Conservation (phyloP, 2,888 invertebrate species). For the Drosophila basisetae region DNA sequence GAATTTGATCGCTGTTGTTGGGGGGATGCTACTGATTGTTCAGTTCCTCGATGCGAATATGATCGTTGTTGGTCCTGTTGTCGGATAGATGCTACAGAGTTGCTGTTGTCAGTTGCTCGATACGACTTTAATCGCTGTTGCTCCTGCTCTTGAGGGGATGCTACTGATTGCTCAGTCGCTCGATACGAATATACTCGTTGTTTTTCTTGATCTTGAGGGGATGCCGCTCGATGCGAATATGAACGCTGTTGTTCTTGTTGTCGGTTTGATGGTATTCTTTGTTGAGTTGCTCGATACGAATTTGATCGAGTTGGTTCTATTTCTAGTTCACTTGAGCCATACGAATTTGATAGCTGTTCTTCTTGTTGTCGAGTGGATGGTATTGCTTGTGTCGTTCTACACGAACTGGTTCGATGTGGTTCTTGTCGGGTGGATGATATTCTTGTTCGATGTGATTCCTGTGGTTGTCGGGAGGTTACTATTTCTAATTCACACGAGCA, state of each 20-base stretch:
- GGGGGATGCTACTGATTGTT: background rate
- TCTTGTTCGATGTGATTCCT: background rate
- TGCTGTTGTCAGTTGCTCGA: background rate
- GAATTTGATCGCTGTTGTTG: background rate
- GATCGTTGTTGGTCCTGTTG: background rate
- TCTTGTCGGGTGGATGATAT: background rate
- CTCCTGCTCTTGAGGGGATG: background rate
- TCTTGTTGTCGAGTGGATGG: background rate
- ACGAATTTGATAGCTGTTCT: background rate
- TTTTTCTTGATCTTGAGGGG: background rate
- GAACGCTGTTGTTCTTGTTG: background rate
- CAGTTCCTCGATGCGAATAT: background rate
- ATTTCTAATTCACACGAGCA: background rate
- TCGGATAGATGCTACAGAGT: background rate
- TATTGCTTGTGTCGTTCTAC: background rate
- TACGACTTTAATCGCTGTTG: background rate
- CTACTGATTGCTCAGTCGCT: background rate
- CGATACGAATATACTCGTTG: background rate
- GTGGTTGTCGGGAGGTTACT: background rate
- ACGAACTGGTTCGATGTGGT: background rate
- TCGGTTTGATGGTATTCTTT: background rate
- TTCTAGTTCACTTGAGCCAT: background rate
- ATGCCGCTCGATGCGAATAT: background rate
- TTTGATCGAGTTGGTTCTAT: background rate
- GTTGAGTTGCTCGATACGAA: background rate